These are phyloP conservation scores for Zaprionus capensis DNA, from an alignment of 1,140 invertebrate genomes.

Conservation along the genomic window DNA sequence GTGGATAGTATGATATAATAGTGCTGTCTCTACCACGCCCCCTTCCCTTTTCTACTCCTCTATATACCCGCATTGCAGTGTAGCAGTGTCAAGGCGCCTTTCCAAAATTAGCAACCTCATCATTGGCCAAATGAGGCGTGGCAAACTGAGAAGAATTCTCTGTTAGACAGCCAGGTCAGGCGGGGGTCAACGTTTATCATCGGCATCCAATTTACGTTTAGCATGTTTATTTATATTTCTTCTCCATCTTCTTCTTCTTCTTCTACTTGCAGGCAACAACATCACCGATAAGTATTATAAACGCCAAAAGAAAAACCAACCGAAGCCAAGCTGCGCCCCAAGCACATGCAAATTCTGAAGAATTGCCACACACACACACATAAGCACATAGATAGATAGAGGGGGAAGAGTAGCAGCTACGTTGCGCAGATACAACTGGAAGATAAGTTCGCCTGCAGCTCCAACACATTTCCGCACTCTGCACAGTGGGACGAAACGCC, in stretches of 20 bases:
- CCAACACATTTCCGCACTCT: slow-evolving; percentile 65
- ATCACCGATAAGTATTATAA: slow-evolving; percentile 45
- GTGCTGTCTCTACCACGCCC: too few relatives aligned
- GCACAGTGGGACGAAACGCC: slow-evolving; percentile 68
- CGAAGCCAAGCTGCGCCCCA: slow-evolving; percentile 30
- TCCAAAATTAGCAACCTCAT: slow-evolving; percentile 41
- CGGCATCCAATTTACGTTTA: slow-evolving; percentile 43
- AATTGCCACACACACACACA: slow-evolving; percentile 38
- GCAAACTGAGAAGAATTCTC: slow-evolving; percentile 6
- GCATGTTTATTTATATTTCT: slow-evolving; percentile 45
- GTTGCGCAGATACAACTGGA: slow-evolving; percentile 53
- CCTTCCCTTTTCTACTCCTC: background rate
- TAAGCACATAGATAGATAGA: background rate
- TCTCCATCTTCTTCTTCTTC: slow-evolving; percentile 4
- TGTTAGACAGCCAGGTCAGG: slow-evolving; percentile 28
- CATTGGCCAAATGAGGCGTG: slow-evolving; percentile 12
- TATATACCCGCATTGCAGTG: slow-evolving; percentile 34
- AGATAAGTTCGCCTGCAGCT: slow-evolving; percentile 56
- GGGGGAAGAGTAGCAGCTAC: slow-evolving; percentile 34
- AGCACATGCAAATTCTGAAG: slow-evolving; percentile 70
- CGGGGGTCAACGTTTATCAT: slow-evolving; percentile 56
- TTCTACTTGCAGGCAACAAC: slow-evolving; percentile 57
- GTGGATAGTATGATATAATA: background rate
- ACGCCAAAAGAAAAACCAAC: slow-evolving; percentile 49
- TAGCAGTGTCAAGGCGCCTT: slow-evolving; percentile 52